Evolutionary conservation across 2,797 vertebrate genomes (phyloP), one percentile per base, ranked within the genome.

Genomic region (Serranus cabrilla): DNA sequence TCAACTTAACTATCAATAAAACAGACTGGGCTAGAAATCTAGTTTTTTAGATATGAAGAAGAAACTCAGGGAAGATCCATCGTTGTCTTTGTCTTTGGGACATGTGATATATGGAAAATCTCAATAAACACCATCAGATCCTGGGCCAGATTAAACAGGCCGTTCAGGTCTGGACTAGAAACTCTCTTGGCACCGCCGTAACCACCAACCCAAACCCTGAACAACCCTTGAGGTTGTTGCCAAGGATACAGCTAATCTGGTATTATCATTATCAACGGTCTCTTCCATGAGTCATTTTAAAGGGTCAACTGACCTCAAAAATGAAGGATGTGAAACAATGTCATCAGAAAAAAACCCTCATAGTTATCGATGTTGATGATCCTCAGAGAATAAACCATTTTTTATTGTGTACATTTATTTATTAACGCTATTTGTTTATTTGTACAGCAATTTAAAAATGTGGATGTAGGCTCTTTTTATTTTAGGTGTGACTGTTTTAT

Each of bases 111-210:
- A 16, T 40, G 2, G 55, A 34, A 51, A 58, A 50, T 52, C 14
- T 55, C 11, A 52, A 55, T 68, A 71, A 83, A 70, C 39, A 58
- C 13, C 10, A 60, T 79, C 11, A 65, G 31, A 85, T 64, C 21
- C 34, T 6, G 54, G 45, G 39, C 51, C 49, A 51, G 42, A 70
- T 74, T 47, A 74, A 78, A 82, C 70, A 55, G 4, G 66, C 21
- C 31, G 59, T 66, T 68, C 55, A 65, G 34, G 66, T 67, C 62
- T 79, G 37, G 25, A 57, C 37, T 20, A 25, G 20, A 71, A 25
- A 11, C 13, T 70, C 10, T 17, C 13, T 18, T 60, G 27, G 7
- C 45, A 52, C 49, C 27, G 61, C 20, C 18, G 61, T 9, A 11
- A 17, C 65, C 14, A 67, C 42, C 6, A 40, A 51, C 18, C 2